phyloP scores from a whole-genome alignment of 2,888 invertebrate species.

The Psylliodes chrysocephalus region DNA sequence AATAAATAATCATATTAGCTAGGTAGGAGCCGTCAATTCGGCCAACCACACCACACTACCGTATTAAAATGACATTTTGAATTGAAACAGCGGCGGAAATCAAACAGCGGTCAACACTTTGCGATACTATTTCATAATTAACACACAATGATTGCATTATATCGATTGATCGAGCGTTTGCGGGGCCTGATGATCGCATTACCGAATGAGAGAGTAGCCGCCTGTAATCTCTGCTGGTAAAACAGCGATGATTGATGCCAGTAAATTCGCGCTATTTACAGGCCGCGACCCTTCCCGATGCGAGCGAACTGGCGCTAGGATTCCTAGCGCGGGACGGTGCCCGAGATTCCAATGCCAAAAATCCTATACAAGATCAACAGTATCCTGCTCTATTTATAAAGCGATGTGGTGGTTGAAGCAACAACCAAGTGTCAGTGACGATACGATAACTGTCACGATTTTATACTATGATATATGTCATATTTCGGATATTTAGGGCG shows the following conservation, averaged over 20 bases:
- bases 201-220: conserved; percentile 48
- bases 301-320: conserved; percentile 13
- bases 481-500: too few relatives aligned
- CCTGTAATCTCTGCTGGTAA: conserved; percentile 52
- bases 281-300: conserved; percentile 21
- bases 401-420: too few relatives aligned
- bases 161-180: conserved; percentile 60
- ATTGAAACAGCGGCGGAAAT: conserved; percentile 61
- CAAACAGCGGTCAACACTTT: conserved; percentile 62
- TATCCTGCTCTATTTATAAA: too few relatives aligned
- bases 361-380: conserved; percentile 39
- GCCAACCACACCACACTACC: conserved; percentile 55
- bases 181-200: conserved; percentile 58
- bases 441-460: too few relatives aligned
- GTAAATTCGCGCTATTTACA: conserved; percentile 55
- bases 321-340: conserved; percentile 35
- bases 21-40: conserved; percentile 56
- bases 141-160: conserved; percentile 61
- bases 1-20: conserved; percentile 27
- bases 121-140: conserved; percentile 62
- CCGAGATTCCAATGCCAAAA: conserved; percentile 44
- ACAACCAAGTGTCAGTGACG: too few relatives aligned
- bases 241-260: conserved; percentile 59
- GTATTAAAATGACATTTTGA: conserved; percentile 59
- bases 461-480: too few relatives aligned